These are phyloP conservation scores for Gyrodactylus salaris DNA, from an alignment of 1,140 invertebrate species.

Conservation along the genomic window DNA sequence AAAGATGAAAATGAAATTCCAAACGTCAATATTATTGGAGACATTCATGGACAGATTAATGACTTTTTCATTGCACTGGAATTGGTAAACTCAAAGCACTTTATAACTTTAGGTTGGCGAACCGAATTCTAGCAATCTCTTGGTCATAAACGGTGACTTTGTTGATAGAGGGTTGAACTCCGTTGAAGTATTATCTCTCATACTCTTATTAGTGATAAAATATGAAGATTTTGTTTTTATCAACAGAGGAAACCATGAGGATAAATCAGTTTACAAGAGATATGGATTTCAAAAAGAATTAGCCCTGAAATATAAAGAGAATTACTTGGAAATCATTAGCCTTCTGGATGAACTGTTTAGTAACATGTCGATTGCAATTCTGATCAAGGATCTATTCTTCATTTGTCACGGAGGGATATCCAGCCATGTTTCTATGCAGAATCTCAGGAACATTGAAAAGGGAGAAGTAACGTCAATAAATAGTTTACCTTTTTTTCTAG, in stretches of 20 bases:
- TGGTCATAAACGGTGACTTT: slow-evolving; percentile 70
- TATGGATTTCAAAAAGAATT: slow-evolving; percentile 13
- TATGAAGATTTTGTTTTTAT: slow-evolving; percentile 46
- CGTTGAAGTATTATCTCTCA: slow-evolving; percentile 40
- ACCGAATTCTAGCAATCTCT: slow-evolving; percentile 46
- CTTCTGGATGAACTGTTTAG: not conserved
- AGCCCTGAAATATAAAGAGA: not conserved
- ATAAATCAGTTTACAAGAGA: slow-evolving; percentile 59
- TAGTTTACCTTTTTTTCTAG: not conserved
- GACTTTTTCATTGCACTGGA: slow-evolving; percentile 56
- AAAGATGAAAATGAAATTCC: no score
- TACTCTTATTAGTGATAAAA: slow-evolving; percentile 39
- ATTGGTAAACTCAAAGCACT: slow-evolving; percentile 29
- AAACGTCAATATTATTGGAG: slow-evolving; percentile 56
- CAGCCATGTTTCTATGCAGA: not conserved
- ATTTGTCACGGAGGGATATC: not conserved
- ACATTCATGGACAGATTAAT: slow-evolving; percentile 58
- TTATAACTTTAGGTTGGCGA: slow-evolving; percentile 35
- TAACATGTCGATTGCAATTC: not conserved
- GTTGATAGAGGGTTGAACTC: slow-evolving; percentile 51
- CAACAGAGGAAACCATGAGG: slow-evolving; percentile 63
- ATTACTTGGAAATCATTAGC: not conserved
- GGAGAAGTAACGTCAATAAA: not conserved
- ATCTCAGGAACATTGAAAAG: not conserved
- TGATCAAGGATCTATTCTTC: not conserved